Evolutionary conservation across 37 sponge, comb jelly and placozoan genomes (phyloP), one percentile per base, ranked within the genome.

Genomic region (Aplysina aerophoba): DNA sequence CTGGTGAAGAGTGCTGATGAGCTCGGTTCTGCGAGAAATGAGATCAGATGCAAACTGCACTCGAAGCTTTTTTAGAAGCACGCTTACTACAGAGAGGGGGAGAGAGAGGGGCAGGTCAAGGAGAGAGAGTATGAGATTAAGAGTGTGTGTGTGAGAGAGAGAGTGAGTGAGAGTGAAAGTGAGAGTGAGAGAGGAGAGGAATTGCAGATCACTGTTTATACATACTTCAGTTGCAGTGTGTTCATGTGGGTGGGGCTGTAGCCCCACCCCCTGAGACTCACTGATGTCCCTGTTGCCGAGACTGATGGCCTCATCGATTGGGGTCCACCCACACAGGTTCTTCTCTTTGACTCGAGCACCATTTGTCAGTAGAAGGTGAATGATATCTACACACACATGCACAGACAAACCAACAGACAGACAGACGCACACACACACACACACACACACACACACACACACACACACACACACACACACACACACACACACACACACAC

Each of bases 241-340:
- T 8, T 8, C 50, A 11, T 11, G 50, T 44, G 50, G 3, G 50
- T 11, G 50, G 3, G 50, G 50, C 50, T 44, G 50, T 44, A 44
- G 8, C 50, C 50, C 50, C 50, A 8, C 50, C 50, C 50, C 50
- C 50, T 44, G 50, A 27, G 24, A 85, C 87, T 86, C 22, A 95
- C 96, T 92, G 22, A 89, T 95, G 0, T 74, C 67, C 64, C 88
- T 85, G 68, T 97, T 80, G 17, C 97, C 97, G 87, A 88, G 92
- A 63, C 97, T 94, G 74, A 97, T 87, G 28, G 97, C 91, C 62
- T 97, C 97, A 22, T 92, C 95, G 50, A 97, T 86, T 28, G 93
- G 89, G 15, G 88, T 94, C 97, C 97, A 97, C 20, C 97, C 97
- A 56, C 81, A 61, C 1, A 22, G 21, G 85, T 97, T 97, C 88